A percentile compares a stretch with the other conserved stretches of the same genome.
Evolutionary conservation across 2,797 vertebrate species (phyloP).

Genomic region (Anniella stebbinsi): DNA sequence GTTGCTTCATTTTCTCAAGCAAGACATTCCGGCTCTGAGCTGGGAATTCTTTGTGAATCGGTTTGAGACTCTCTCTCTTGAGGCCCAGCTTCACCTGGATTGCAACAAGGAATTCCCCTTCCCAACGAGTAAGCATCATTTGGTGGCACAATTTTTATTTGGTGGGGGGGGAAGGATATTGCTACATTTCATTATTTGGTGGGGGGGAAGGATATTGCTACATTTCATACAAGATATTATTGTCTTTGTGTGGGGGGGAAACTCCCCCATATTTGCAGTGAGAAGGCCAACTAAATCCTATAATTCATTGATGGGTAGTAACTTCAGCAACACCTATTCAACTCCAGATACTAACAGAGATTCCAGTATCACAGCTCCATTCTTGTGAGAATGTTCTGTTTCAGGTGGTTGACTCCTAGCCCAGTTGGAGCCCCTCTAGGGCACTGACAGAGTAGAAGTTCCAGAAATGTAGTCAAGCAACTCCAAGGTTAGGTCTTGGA

Average conservation of each 20-base stretch:
- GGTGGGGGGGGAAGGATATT: neutral
- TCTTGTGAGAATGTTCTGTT: neutral
- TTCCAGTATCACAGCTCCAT: neutral
- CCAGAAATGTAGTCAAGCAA: too few relatives aligned
- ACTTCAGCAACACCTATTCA: neutral
- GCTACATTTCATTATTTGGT: neutral
- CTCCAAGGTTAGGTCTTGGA: too few relatives aligned
- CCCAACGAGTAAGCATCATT: slow-evolving; percentile 90
- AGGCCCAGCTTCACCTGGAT: slow-evolving; percentile 98
- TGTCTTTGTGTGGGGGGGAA: neutral
- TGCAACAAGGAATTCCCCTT: slow-evolving; percentile 99
- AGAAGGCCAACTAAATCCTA: neutral
- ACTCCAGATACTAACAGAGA: neutral
- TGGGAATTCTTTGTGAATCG: slow-evolving; percentile 99
- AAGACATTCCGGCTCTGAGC: slow-evolving; percentile 95
- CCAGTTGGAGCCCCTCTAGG: too few relatives aligned
- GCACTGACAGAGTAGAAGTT: too few relatives aligned
- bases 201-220: neutral
- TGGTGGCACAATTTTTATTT: slow-evolving; percentile 48
- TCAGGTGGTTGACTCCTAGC: too few relatives aligned
- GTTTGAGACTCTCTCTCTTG: slow-evolving; percentile 96
- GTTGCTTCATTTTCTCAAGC: slow-evolving; percentile 95
- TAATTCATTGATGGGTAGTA: neutral
- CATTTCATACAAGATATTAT: neutral
- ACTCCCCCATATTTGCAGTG: neutral